Conservation (phyloP, 2,888 invertebrate species). For the Phortica magna region DNA sequence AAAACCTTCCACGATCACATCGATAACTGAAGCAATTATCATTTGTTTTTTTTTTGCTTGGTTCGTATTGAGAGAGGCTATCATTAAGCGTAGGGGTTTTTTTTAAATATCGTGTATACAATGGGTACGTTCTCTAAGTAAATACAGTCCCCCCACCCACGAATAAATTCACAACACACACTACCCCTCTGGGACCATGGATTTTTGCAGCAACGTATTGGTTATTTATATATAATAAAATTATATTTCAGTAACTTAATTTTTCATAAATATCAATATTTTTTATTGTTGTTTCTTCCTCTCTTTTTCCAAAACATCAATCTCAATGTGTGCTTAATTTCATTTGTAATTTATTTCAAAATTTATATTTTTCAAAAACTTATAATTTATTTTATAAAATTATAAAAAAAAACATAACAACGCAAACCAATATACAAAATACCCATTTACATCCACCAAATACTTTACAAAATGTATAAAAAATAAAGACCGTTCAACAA, state of each 20-base stretch:
- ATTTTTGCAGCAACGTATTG: constrained; percentile 9
- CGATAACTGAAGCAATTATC: too few relatives aligned
- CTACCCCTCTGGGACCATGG: too few relatives aligned
- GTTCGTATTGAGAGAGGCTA: too few relatives aligned
- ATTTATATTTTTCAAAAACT: constrained; percentile 23
- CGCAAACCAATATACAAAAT: constrained; percentile 34
- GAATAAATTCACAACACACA: too few relatives aligned
- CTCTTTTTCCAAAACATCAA: constrained; percentile 57
- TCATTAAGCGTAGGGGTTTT: too few relatives aligned
- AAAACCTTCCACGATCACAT: too few relatives aligned
- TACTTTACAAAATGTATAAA: constrained; percentile 21
- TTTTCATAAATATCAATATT: constrained; percentile 52
- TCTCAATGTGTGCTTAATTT: constrained; percentile 74
- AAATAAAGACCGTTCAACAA: constrained; percentile 76
- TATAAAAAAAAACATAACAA: constrained; percentile 7
- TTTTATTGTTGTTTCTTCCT: constrained; percentile 71
- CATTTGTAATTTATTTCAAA: constrained; percentile 41
- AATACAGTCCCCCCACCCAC: too few relatives aligned
- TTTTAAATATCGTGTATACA: too few relatives aligned
- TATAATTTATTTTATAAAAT: neutral
- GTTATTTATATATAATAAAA: constrained; percentile 58
- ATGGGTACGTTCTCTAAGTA: too few relatives aligned
- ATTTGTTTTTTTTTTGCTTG: too few relatives aligned
- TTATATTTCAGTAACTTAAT: constrained; percentile 50
- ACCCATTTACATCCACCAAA: constrained; percentile 27